Percentiles rank a stretch among this genome's conserved stretches.
phyloP scores from a whole-genome alignment of 2,797 vertebrate species.

The Pseudochirops corinnae region DNA sequence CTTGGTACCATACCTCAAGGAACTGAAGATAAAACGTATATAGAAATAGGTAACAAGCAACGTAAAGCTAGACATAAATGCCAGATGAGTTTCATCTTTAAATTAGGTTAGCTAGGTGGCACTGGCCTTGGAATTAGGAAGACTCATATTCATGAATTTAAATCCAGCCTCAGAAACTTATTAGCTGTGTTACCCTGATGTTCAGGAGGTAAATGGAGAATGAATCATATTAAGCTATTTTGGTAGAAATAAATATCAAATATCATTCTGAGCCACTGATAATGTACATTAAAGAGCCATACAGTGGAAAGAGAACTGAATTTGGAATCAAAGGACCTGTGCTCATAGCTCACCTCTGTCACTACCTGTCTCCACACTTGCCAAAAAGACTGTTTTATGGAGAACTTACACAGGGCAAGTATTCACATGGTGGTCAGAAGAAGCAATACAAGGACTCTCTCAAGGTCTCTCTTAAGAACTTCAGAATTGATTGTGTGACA shows the following conservation, averaged over 20 bases:
- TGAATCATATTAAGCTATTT: background rate
- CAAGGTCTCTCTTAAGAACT: too few species aligned
- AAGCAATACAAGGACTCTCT: too few species aligned
- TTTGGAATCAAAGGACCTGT: background rate
- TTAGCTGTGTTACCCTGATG: accelerated
- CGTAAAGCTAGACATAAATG: background rate
- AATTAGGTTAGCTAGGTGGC: background rate
- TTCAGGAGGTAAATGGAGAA: background rate
- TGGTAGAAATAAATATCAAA: background rate
- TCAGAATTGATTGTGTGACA: too few species aligned
- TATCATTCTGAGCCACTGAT: background rate
- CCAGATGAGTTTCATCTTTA: background rate
- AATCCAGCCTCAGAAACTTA: background rate
- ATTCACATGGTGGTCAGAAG: too few species aligned
- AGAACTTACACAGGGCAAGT: too few species aligned
- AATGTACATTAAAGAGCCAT: background rate
- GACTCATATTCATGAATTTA: accelerated
- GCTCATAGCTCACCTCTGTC: background rate
- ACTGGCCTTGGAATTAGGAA: background rate
- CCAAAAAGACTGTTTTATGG: too few species aligned
- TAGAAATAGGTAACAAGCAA: background rate
- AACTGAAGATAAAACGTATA: background rate
- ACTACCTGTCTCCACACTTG: background rate
- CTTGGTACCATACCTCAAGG: background rate
- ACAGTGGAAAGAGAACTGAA: background rate